Base-by-base conservation (phyloP, 2,797 vertebrate species). In the Enoplosus armatus region DNA sequence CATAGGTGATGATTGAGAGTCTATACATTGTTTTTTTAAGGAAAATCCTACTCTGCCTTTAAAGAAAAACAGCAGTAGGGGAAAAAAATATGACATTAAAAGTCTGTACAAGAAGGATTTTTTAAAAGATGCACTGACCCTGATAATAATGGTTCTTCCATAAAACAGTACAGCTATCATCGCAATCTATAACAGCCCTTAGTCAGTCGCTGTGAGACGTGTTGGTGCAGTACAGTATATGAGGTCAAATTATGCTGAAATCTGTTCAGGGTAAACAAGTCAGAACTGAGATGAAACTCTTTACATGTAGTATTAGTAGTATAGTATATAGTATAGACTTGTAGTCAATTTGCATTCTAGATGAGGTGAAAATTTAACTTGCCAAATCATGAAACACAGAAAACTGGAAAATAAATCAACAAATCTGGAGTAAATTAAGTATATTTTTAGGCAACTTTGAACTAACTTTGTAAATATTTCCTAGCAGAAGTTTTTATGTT, bases 211-310 rank as follows among this genome's bases (percentile, higher is more conserved):
- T 18, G 16, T 60, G 29, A 51, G 39, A 75, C 4, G 27, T 69
- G 37, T 41, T 60, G 24, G 12, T 84, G 50, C 29, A 47, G 45
- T 24, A 4, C 24, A 63, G 51, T 16, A 22, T 47, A 35, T 11
- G 18, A 53, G 33, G 45, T 72, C 47, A 60, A 69, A 75, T 29
- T 29, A 80, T 56, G 61, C 22, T 71, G 24, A 26, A 61, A 60
- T 20, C 41, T 63, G 55, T 37, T 18, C 37, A 15, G 11, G 12
- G 16, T 24, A 59, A 70, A 76, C 47, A 61, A 47, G 29, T 51
- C n/a, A 51, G 9, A 77, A n/a, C 24, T 53, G 68, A 62, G 45
- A 29, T 50, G 51, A 76, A 51, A 66, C 53, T 66, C 29, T 27
- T 15, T 29, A 29, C 33, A 26, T 16, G 11, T 33, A 39, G 16